Conservation (phyloP, 2,113 vertebrate species). For the Enhydra lutris region DNA sequence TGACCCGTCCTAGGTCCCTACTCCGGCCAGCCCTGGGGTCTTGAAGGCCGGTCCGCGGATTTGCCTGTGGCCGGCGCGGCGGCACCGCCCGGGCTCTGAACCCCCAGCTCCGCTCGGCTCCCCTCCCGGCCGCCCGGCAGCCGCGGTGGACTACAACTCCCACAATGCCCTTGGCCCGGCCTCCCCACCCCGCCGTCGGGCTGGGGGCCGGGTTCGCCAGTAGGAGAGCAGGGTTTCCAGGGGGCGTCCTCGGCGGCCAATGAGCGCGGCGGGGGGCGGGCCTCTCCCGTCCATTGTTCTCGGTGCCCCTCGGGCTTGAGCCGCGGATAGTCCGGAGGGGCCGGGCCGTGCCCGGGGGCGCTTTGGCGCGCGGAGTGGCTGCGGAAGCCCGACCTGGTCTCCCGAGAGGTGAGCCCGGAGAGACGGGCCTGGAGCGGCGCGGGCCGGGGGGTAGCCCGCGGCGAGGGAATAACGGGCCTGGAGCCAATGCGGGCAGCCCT, state of each 20-base stretch:
- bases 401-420: slow-evolving; percentile 36
- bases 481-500: neutral
- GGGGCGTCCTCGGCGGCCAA: slow-evolving; percentile 11
- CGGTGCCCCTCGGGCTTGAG: slow-evolving; percentile 37
- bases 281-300: slow-evolving; percentile 76
- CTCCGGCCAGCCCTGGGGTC: neutral
- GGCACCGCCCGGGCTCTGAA: accelerated
- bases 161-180: neutral
- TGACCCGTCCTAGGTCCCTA: neutral
- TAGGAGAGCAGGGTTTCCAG: neutral
- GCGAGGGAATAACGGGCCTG: slow-evolving; percentile 44
- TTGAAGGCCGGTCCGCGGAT: accelerated
- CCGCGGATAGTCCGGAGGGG: neutral
- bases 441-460: neutral
- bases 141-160: slow-evolving; percentile 53
- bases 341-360: neutral
- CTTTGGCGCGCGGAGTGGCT: neutral
- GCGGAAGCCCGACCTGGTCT: neutral
- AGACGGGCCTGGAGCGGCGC: neutral
- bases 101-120: accelerated
- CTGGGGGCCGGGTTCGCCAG: neutral
- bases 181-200: neutral
- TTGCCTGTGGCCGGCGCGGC: accelerated
- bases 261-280: slow-evolving; percentile 35
- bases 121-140: accelerated